Conservation (phyloP, 2,797 vertebrate genomes). For the Hydrolagus colliei region DNA sequence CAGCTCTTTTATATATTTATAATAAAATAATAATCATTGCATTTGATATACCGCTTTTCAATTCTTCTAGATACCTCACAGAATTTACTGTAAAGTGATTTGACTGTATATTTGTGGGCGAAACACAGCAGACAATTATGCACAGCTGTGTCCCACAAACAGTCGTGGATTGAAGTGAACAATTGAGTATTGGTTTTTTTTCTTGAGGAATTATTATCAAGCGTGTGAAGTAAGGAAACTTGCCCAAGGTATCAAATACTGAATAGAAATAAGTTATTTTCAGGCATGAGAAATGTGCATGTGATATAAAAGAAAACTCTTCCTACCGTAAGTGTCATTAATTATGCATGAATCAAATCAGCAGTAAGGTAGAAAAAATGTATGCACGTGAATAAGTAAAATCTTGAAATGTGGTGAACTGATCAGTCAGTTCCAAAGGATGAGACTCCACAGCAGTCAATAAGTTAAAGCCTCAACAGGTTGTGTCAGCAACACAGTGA, state of each 20-base stretch:
- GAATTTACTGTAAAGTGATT: too few species aligned
- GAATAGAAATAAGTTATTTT: not conserved
- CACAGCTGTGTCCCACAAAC: too few species aligned
- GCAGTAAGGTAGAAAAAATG: not conserved
- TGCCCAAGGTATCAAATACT: not conserved
- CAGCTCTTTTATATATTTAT: slow-evolving; percentile 8
- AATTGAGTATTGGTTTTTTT: too few species aligned
- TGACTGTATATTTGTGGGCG: too few species aligned
- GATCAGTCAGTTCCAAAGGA: not conserved
- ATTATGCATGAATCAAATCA: slow-evolving; percentile 16
- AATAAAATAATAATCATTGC: not conserved
- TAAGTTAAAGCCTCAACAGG: not conserved
- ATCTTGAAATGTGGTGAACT: slow-evolving; percentile 11
- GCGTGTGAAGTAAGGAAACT: too few species aligned
- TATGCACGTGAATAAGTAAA: not conserved
- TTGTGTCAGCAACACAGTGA: not conserved
- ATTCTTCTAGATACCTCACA: too few species aligned
- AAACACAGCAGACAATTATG: too few species aligned
- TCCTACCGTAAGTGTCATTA: slow-evolving; percentile 16
- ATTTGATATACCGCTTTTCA: too few species aligned
- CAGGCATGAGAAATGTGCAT: slow-evolving; percentile 1
- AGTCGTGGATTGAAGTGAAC: too few species aligned
- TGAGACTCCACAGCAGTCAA: not conserved
- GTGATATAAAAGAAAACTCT: not conserved
- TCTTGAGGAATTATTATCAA: too few species aligned